Base-by-base conservation (phyloP, 2,888 invertebrate species). In the Lasioglossum vierecki region DNA sequence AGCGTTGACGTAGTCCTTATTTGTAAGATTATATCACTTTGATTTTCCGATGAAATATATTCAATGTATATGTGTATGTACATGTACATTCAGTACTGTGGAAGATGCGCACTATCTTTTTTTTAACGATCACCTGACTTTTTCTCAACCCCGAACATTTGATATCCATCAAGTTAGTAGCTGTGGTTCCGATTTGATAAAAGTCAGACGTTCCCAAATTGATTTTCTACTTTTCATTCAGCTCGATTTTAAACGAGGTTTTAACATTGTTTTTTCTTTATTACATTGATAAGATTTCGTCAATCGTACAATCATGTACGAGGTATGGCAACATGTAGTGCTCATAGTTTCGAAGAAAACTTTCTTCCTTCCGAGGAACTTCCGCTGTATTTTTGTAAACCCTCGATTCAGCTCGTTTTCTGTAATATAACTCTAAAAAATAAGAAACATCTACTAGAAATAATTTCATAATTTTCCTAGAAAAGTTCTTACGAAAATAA, bases 21-120 rank as follows among this genome's bases (percentile, higher is more conserved):
- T 93, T 93, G 92, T 93, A 93, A 93, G 91, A 91, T 92, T 92
- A 92, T 92, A 91, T 89, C 90, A 89, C 88, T 90, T 89, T 91
- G 88, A 91, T 91, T 92, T 70, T 90, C 88, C 88, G 88, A 90
- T 88, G 90, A 92, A 92, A 92, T 92, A 92, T 91, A 93, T 91
- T 88, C 90, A 88, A 90, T 91, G 90, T 91, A 91, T 91, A 84
- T 87, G 84, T 88, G 89, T 89, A 85, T 87, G 89, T 89, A 85
- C 84, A 86, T 88, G 86, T 88, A 86, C 81, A 81, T 88, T 86
- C 77, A 83, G 72, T 86, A 82, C 63, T 70, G 77, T 66, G 74
- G 76, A 80, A 22, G 41, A 46, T 49, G 57, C 80, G 72, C 46
- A 35, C 39, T 83, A 30, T 80, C 71, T 22, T 73, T 22, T 73